These are phyloP conservation scores for Celastrina argiolus DNA, from an alignment of 2,888 invertebrate genomes.

Conservation along the genomic window DNA sequence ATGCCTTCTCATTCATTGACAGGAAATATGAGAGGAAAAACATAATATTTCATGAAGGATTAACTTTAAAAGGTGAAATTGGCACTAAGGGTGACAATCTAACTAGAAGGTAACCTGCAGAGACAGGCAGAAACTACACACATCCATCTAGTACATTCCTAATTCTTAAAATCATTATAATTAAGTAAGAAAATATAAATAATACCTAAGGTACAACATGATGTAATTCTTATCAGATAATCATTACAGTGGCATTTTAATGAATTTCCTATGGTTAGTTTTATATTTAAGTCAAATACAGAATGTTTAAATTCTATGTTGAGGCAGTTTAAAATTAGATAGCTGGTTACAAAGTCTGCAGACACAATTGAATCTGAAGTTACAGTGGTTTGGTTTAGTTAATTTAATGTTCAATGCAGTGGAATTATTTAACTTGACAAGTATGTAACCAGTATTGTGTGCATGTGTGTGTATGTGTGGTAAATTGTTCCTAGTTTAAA, in stretches of 20 bases:
- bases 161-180: not conserved
- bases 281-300: not conserved
- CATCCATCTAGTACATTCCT: not conserved
- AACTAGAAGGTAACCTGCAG: no score
- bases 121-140: no score
- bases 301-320: not conserved
- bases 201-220: no score
- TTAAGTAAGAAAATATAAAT: not conserved
- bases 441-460: not conserved
- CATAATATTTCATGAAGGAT: no score
- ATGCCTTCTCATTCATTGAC: no score
- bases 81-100: no score
- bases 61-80: no score
- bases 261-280: not conserved
- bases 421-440: constrained; percentile 1
- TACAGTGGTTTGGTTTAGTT: not conserved
- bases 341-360: not conserved
- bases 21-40: no score
- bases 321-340: not conserved
- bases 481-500: not conserved
- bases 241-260: not conserved
- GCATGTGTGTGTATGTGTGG: not conserved
- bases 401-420: not conserved
- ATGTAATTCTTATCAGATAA: not conserved
- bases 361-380: not conserved